A percentile compares a stretch with the other conserved stretches of the same genome.
phyloP scores from a whole-genome alignment of 1,140 invertebrate genomes.

The Meloidogyne chitwoodi region DNA sequence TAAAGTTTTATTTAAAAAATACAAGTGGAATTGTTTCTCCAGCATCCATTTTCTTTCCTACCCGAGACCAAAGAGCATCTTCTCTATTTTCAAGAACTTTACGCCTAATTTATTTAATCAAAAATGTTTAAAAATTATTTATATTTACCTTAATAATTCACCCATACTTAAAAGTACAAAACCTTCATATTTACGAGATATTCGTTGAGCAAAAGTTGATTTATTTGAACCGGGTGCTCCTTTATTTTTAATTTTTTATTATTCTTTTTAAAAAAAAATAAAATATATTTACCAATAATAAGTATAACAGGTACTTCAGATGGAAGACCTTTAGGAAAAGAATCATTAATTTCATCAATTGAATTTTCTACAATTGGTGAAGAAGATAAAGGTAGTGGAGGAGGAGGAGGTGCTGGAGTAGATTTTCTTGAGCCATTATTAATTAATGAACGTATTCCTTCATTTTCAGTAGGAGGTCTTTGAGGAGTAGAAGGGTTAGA shows the following conservation, averaged over 20 bases:
- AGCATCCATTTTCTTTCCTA: conserved; percentile 52
- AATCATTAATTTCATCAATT: not conserved
- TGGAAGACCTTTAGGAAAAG: conserved; percentile 43
- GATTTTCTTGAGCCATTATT: not conserved
- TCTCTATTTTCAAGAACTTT: conserved; percentile 49
- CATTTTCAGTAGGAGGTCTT: not conserved
- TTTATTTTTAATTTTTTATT: conserved; percentile 8
- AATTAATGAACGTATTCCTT: not conserved
- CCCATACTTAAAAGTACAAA: conserved; percentile 55
- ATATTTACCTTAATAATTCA: conserved; percentile 38
- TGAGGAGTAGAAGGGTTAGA: not conserved
- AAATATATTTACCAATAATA: conserved; percentile 51
- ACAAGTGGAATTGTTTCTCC: conserved; percentile 56
- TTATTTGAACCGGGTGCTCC: conserved; percentile 57
- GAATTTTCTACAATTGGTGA: not conserved
- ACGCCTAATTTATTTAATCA: conserved; percentile 7
- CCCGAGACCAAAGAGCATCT: conserved; percentile 52
- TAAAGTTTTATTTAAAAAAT: not conserved
- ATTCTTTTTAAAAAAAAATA: not conserved
- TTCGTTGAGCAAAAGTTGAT: conserved; percentile 42
- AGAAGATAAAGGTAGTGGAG: not conserved
- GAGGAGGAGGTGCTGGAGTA: not conserved
- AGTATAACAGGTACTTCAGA: conserved; percentile 54
- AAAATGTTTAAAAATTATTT: not conserved
- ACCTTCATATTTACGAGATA: conserved; percentile 57